Evolutionary conservation across 1,140 invertebrate species (phyloP).

Genomic region (Hydropsyche tenuis): DNA sequence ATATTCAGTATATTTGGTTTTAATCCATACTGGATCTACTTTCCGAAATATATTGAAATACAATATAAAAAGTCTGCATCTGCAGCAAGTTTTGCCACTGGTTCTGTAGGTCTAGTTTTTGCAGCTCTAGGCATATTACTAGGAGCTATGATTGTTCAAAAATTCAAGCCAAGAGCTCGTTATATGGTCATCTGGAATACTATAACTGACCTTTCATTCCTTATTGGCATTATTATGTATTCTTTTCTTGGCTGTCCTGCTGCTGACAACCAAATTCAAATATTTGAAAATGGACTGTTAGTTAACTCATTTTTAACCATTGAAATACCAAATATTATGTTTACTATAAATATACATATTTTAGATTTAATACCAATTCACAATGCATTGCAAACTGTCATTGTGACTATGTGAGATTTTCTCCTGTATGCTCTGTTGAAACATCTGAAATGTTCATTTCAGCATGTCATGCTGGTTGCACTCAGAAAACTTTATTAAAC

Average conservation of each 20-base stretch:
- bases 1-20: slow-evolving; percentile 75
- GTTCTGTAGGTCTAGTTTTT: slow-evolving; percentile 72
- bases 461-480: slow-evolving; percentile 74
- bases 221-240: slow-evolving; percentile 69
- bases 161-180: slow-evolving; percentile 71
- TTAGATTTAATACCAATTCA: slow-evolving; percentile 46
- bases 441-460: slow-evolving; percentile 69
- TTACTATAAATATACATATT: slow-evolving; percentile 26
- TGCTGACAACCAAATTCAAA: slow-evolving; percentile 67
- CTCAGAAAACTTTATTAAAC: slow-evolving; percentile 51
- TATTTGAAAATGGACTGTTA: neutral
- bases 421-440: slow-evolving; percentile 68
- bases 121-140: slow-evolving; percentile 74
- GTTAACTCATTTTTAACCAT: neutral
- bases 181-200: slow-evolving; percentile 77
- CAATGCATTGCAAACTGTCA: slow-evolving; percentile 68
- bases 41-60: slow-evolving; percentile 78
- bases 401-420: slow-evolving; percentile 72
- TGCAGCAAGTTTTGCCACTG: slow-evolving; percentile 70
- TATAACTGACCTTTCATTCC: slow-evolving; percentile 68
- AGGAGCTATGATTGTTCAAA: slow-evolving; percentile 72
- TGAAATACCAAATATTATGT: neutral
- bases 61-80: slow-evolving; percentile 77
- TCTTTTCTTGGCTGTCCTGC: slow-evolving; percentile 66
- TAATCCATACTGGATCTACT: slow-evolving; percentile 76